Evolutionary conservation across 2,797 vertebrate species (phyloP), one percentile per base, ranked within the genome.

Genomic region (Sebastes iracundus): DNA sequence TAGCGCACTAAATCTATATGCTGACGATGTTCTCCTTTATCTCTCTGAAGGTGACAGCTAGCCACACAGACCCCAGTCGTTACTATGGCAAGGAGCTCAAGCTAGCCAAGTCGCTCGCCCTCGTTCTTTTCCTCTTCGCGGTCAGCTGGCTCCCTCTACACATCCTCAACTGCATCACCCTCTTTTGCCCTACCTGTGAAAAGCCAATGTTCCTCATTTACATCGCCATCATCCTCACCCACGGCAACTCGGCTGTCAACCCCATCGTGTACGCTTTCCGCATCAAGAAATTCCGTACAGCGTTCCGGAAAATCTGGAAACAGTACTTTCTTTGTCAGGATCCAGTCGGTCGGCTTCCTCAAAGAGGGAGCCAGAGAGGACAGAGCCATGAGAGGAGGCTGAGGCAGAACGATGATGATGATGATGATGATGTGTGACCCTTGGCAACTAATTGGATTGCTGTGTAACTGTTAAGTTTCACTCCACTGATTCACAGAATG

Each of bases 61-160:
- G 92, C 87, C 94, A 98, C 12, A 94, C 92, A 0, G 98, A 99
- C 87, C 98, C 98, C 0, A 96, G 97, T 33, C 98, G 96, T 64
- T 99, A 99, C 92, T 99, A 96, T 0, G 97, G 97, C 65, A 99
- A 99, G 92, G 98, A 99, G 89, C 95, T 99, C 56, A 98, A 98
- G 87, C 96, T 99, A 0, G 98, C 98, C 84, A 99, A 99, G 94
- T 99, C 98, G 0, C 93, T 99, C 4, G 97, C 97, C 0, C 95
- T 99, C 12, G 97, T 99, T 27, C 96, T 99, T 53, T 96, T 99
- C 85, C 96, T 99, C 68, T 99, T 99, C 0, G 98, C 96, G 0
- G 90, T 98, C 81, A 98, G 98, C 90, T 99, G 98, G 98, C 97
- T 99, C 35, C 98, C 98, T 0, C 95, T 99, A 59, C 98, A 99